Conservation (phyloP, 1,140 invertebrate genomes). For the Pollicipes pollicipes region DNA sequence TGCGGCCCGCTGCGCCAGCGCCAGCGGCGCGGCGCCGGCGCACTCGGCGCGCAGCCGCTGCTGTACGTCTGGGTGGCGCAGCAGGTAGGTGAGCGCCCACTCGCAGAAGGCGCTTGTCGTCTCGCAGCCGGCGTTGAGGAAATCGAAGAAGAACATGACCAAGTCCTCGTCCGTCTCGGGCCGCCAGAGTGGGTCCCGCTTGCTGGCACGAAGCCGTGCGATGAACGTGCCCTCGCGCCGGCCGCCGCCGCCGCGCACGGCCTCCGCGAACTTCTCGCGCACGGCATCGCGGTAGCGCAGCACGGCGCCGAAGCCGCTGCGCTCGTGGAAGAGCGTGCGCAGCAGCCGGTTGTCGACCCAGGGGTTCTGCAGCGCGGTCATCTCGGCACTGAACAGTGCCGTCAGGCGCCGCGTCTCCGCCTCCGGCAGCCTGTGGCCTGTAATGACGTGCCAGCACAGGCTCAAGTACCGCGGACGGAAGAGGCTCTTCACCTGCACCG, state of each 20-base stretch:
- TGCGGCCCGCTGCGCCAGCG: conserved; percentile 4
- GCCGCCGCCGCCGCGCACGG: not conserved
- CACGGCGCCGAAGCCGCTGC: not conserved
- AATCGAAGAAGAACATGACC: not conserved
- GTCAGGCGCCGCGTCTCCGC: not conserved
- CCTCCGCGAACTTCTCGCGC: not conserved
- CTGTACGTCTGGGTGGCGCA: conserved; percentile 25
- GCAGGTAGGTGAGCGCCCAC: conserved; percentile 22
- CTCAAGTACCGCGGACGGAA: not conserved
- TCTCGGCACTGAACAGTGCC: not conserved
- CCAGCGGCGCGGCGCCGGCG: conserved; percentile 20
- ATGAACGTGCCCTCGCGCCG: not conserved
- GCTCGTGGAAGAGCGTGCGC: not conserved
- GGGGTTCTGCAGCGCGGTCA: not conserved
- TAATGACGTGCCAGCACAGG: not conserved
- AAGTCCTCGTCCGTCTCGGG: not conserved
- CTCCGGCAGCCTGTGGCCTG: not conserved
- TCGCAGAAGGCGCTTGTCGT: conserved; percentile 22
- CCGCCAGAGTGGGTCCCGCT: not conserved
- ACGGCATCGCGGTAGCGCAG: not conserved
- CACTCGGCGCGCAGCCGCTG: conserved; percentile 22
- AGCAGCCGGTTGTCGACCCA: not conserved
- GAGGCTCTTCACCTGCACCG: not conserved
- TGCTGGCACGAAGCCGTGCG: not conserved
- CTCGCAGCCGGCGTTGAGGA: conserved; percentile 21